Evolutionary conservation across 2,888 invertebrate species (phyloP).

Genomic region (Microctonus hyperodae): DNA sequence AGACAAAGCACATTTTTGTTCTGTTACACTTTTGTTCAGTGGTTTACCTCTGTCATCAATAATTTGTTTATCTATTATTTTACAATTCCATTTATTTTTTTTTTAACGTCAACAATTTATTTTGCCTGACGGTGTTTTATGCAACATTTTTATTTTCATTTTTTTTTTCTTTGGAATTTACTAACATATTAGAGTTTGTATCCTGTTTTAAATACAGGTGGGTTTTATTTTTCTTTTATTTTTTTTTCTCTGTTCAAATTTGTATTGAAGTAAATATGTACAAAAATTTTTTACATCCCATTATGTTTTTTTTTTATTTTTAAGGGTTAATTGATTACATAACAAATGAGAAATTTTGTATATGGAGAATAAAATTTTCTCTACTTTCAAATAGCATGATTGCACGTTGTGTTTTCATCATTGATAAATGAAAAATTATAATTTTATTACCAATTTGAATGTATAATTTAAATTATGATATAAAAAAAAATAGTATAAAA

Average conservation of each 20-base stretch:
- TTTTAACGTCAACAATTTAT: constrained; percentile 44
- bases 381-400: constrained; percentile 1
- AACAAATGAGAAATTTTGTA: neutral
- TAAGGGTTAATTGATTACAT: neutral
- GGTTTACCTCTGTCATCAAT: constrained; percentile 45
- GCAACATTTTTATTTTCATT: constrained; percentile 44
- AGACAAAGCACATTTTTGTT: constrained; percentile 60
- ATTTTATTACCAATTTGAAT: constrained; percentile 6
- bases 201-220: constrained; percentile 53
- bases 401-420: constrained; percentile 14
- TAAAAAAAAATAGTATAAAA: constrained; percentile 26
- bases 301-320: neutral
- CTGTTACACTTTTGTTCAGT: constrained; percentile 46
- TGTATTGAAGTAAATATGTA: neutral
- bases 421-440: neutral
- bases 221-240: constrained; percentile 38
- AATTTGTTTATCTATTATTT: constrained; percentile 34
- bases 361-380: neutral
- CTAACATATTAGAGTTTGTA: constrained; percentile 45
- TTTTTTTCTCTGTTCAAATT: neutral
- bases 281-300: neutral
- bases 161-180: constrained; percentile 55
- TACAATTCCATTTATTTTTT: constrained; percentile 36
- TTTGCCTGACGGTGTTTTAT: constrained; percentile 56
- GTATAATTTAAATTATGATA: constrained; percentile 13